Evolutionary conservation across 2,113 vertebrate genomes (phyloP), one percentile per base, ranked within the genome.

Genomic region (Megaceryle maxima): DNA sequence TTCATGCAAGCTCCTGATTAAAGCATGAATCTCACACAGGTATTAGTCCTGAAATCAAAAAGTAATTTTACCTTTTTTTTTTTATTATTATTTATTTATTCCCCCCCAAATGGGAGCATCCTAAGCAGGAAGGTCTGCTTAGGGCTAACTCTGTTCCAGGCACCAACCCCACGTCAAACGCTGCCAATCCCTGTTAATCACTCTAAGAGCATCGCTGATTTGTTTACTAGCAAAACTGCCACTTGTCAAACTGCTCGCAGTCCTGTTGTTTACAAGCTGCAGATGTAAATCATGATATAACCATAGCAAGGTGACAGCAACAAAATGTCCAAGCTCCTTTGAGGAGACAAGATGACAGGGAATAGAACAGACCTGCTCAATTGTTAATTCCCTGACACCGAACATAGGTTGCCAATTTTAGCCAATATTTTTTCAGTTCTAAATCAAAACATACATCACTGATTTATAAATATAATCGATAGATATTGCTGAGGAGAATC

Each of bases 201-300:
- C 91, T 76, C 66, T 14, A 37, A 90, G 79, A 25, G 73, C 83
- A 83, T 59, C 4, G 2, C 74, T 64, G 76, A 88, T 88, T 81
- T 90, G 86, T 94, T 93, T 83, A 86, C 95, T 70, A 87, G 86
- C 2, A 6, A 11, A 93, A 28, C 63, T 88, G 92, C 80, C 92
- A 39, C 91, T 92, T 88, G 83, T 92, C 95, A 93, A 33, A 35
- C 68, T 43, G 83, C 91, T 90, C 13, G 2, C 59, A 8, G 60
- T 13, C 41, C 72, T 77, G 67, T 1, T 90, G 83, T 86, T 92
- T 88, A 80, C 95, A 80, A 4, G 76, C 76, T 86, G 76, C 83
- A 90, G 88, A 70, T 83, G 83, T 83, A 88, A 95, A 93, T 70
- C 44, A 50, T 8, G 64, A 63, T 10, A 69, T 0, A 11, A 70